These are phyloP conservation scores for Pseudopodoces humilis DNA, from an alignment of 2,113 vertebrate genomes.

Conservation along the genomic window DNA sequence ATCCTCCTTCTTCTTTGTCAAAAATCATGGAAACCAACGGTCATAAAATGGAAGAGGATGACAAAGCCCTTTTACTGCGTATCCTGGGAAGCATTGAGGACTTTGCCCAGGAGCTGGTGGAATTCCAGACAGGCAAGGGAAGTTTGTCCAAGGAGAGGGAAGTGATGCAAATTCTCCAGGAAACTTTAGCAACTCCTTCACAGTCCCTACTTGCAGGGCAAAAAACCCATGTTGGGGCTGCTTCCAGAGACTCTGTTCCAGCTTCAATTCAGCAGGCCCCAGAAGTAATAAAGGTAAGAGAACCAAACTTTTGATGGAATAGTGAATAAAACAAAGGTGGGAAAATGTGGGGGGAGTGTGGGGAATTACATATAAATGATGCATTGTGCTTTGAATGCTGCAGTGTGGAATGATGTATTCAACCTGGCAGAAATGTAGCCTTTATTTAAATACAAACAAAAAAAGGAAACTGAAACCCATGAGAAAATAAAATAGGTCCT, in stretches of 20 bases:
- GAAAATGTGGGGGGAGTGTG: not conserved
- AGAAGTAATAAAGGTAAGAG: slow-evolving; percentile 93
- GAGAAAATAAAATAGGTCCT: not conserved
- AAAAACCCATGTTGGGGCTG: slow-evolving; percentile 31
- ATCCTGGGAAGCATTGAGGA: slow-evolving; percentile 97
- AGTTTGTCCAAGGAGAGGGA: slow-evolving; percentile 92
- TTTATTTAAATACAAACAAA: not conserved
- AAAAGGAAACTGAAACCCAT: not conserved
- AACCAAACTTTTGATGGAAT: not conserved
- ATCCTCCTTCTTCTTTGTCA: slow-evolving; percentile 66
- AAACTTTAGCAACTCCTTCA: slow-evolving; percentile 83
- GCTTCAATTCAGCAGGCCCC: slow-evolving; percentile 91
- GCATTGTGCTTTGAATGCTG: slow-evolving; percentile 14
- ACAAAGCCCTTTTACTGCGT: slow-evolving; percentile 87
- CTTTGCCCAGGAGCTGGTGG: slow-evolving; percentile 97
- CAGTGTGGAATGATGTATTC: not conserved
- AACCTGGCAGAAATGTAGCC: not conserved
- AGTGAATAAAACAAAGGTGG: not conserved
- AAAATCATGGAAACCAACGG: slow-evolving; percentile 73
- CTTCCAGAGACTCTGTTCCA: slow-evolving; percentile 77
- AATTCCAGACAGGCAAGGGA: slow-evolving; percentile 88
- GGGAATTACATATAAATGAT: not conserved
- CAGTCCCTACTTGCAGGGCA: slow-evolving; percentile 72
- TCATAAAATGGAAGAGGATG: slow-evolving; percentile 87
- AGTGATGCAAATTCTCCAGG: slow-evolving; percentile 96